Evolutionary conservation across 2,888 invertebrate genomes (phyloP).

Genomic region (Diloba caeruleocephala): DNA sequence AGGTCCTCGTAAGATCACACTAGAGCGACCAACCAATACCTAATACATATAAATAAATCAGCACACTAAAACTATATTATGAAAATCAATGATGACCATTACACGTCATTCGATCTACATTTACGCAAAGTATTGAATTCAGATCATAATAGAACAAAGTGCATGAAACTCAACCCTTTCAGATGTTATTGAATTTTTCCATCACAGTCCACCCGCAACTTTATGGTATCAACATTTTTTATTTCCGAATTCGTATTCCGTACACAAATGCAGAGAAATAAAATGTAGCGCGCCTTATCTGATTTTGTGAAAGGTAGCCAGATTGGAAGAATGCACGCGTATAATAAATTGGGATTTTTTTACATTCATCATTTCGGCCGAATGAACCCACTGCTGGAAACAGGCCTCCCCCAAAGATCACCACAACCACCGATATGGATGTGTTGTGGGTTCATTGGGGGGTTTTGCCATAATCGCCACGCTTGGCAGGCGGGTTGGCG

Average conservation of each 20-base stretch:
- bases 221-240: conserved; percentile 24
- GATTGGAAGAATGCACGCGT: background rate
- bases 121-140: conserved; percentile 28
- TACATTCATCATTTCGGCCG: no score
- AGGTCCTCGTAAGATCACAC: no score
- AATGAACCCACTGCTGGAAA: no score
- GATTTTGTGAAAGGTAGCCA: conserved; percentile 1
- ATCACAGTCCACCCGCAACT: conserved; percentile 17
- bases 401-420: no score
- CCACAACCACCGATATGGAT: no score
- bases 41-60: no score
- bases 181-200: conserved; percentile 36
- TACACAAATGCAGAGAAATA: conserved; percentile 2
- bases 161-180: conserved; percentile 26
- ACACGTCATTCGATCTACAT: conserved; percentile 8
- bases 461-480: no score
- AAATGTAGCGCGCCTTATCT: conserved; percentile 1
- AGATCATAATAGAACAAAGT: conserved; percentile 14
- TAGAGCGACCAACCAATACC: no score
- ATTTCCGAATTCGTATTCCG: conserved; percentile 13
- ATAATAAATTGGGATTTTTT: background rate
- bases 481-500: no score
- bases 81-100: conserved; percentile 19
- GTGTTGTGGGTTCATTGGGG: no score
- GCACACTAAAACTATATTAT: no score